Percentiles rank a stretch among this genome's conserved stretches.
These are phyloP conservation scores for Isurus oxyrinchus DNA, from an alignment of 2,113 vertebrate species.

Conservation along the genomic window DNA sequence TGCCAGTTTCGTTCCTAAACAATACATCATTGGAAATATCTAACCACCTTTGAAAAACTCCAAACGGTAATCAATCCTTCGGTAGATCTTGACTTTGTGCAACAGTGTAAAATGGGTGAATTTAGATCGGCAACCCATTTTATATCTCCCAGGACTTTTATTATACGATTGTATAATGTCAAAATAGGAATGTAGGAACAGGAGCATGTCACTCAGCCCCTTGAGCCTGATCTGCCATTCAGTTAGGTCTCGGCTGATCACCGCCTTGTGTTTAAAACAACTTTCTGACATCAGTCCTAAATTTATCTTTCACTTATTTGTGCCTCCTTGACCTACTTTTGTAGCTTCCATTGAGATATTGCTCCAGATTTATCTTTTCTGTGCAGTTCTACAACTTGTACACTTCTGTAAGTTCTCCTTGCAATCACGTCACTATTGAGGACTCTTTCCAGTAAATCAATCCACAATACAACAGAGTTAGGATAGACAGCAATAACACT, in stretches of 20 bases:
- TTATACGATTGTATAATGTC: not conserved
- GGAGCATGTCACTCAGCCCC: not conserved
- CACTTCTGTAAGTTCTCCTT: not conserved
- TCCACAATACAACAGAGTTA: not conserved
- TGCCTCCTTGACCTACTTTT: slow-evolving; percentile 14
- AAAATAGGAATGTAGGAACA: not conserved
- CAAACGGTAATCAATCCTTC: not conserved
- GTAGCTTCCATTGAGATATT: not conserved
- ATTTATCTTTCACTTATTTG: not conserved
- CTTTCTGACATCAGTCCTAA: not conserved
- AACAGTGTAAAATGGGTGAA: not conserved
- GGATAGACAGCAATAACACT: not conserved
- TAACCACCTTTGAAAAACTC: not conserved
- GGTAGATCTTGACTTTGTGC: not conserved
- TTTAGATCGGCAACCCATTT: not conserved
- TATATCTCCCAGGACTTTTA: not conserved
- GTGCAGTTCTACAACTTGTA: too few relatives aligned
- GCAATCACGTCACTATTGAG: not conserved
- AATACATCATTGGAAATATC: not conserved
- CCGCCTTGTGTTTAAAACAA: not conserved
- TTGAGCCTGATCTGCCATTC: not conserved
- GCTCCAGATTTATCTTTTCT: slow-evolving; percentile 16
- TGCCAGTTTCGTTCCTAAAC: not conserved
- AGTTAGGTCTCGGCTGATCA: not conserved
- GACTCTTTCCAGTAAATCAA: not conserved